Evolutionary conservation across 2,888 invertebrate genomes (phyloP).

Genomic region (Hemaris fuciformis): DNA sequence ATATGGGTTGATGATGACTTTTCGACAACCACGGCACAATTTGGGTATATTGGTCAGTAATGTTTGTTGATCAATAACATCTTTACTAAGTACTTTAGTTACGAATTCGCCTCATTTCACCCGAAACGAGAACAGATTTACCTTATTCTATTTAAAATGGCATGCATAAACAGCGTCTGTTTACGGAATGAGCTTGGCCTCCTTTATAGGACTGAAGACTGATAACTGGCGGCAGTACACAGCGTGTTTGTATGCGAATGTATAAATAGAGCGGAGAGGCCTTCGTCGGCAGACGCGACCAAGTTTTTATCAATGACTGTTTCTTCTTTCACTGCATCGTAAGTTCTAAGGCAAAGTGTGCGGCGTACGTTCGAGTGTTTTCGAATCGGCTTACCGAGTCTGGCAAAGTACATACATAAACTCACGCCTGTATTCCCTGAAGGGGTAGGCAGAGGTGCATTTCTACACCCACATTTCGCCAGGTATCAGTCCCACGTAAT

Average conservation of each 20-base stretch:
- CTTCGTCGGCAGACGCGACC: not conserved
- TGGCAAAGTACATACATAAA: too few relatives aligned
- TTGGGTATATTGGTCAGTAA: too few relatives aligned
- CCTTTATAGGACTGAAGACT: conserved; percentile 45
- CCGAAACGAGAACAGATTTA: not conserved
- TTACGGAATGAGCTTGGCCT: conserved; percentile 46
- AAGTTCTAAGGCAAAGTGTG: not conserved
- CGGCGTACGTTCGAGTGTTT: not conserved
- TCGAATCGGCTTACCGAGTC: too few relatives aligned
- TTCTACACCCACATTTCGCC: too few relatives aligned
- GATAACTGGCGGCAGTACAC: conserved; percentile 40
- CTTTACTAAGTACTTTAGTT: too few relatives aligned
- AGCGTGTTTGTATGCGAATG: conserved; percentile 7
- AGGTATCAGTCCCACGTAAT: too few relatives aligned
- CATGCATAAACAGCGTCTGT: conserved; percentile 10
- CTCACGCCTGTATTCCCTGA: too few relatives aligned
- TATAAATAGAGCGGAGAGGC: not conserved
- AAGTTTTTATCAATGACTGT: not conserved
- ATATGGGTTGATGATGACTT: too few relatives aligned
- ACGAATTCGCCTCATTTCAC: not conserved
- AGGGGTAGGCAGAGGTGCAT: too few relatives aligned
- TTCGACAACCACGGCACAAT: too few relatives aligned
- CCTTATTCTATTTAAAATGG: conserved; percentile 2
- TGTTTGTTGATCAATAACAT: too few relatives aligned
- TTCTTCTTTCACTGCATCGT: not conserved